Conservation (phyloP, 2,797 vertebrate genomes). For the Enteromius paludinosus region DNA sequence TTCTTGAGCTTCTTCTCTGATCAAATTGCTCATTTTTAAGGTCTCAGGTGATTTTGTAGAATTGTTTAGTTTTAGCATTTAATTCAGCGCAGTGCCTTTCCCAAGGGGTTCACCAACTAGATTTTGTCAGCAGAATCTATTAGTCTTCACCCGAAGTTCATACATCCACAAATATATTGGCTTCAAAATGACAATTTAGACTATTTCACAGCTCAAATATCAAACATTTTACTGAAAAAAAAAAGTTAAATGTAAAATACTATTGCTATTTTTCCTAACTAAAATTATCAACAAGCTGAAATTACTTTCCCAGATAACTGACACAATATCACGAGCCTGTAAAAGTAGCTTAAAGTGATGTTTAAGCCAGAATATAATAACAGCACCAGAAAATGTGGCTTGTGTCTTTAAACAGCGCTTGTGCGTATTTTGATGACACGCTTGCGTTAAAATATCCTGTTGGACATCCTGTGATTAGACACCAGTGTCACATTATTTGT, state of each 20-base stretch:
- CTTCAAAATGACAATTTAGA: background rate
- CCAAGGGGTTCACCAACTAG: background rate
- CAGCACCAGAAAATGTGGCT: background rate
- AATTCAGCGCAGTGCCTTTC: background rate
- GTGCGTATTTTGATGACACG: slow-evolving; percentile 23
- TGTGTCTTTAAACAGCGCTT: background rate
- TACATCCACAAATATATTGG: background rate
- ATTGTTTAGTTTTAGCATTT: background rate
- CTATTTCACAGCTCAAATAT: background rate
- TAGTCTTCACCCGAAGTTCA: background rate
- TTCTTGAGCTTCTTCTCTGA: too few species aligned
- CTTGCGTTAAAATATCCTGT: slow-evolving; percentile 20
- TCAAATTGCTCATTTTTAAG: too few species aligned
- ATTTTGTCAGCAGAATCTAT: background rate
- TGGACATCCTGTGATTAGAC: slow-evolving; percentile 51
- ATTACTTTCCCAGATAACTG: background rate
- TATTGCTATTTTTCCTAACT: too few species aligned
- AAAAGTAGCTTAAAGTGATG: background rate
- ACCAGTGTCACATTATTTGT: slow-evolving; percentile 36
- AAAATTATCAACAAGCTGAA: too few species aligned
- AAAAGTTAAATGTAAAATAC: background rate
- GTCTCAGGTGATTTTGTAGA: too few species aligned
- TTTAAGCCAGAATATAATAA: background rate
- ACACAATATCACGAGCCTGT: background rate
- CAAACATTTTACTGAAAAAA: background rate